A percentile compares a stretch with the other conserved stretches of the same genome.
Evolutionary conservation across 2,113 vertebrate genomes (phyloP).

Genomic region (Paramisgurnus dabryanus): DNA sequence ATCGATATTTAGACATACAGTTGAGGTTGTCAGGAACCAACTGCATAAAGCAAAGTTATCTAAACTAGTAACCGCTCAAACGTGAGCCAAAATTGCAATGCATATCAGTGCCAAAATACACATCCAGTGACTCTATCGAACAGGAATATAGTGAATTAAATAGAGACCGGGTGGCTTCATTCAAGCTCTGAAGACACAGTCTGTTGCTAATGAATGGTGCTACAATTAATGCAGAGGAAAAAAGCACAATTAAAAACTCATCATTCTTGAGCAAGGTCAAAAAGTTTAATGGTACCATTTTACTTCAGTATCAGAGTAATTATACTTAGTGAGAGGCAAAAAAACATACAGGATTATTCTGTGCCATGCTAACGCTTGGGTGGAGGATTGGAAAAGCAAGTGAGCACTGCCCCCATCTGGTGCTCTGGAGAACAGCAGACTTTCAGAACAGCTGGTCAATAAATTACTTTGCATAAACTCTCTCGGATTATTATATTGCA

Average conservation of each 20-base stretch:
- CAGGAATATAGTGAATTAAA: conserved; percentile 18
- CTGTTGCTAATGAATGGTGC: background rate
- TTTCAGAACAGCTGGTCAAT: background rate
- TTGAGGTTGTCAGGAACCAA: background rate
- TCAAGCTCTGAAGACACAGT: conserved; percentile 7
- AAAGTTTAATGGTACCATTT: conserved; percentile 41
- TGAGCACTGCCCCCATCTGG: conserved; percentile 50
- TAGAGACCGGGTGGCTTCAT: conserved; percentile 13
- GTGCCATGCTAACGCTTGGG: background rate
- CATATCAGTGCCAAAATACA: background rate
- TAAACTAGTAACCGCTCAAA: conserved; percentile 19
- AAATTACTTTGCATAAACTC: background rate
- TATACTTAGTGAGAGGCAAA: conserved; percentile 3
- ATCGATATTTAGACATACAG: conserved; percentile 1
- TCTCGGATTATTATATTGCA: background rate
- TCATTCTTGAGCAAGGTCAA: conserved; percentile 27
- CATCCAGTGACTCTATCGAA: conserved; percentile 16
- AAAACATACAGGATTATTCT: conserved; percentile 16
- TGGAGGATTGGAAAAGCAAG: background rate
- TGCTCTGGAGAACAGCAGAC: background rate
- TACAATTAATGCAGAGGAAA: conserved; percentile 26
- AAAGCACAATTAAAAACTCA: conserved; percentile 27
- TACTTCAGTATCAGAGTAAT: conserved; percentile 26
- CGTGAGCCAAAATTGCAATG: background rate
- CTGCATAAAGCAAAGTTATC: background rate